These are phyloP conservation scores for Pyralis farinalis DNA, from an alignment of 2,888 invertebrate species.

Conservation along the genomic window DNA sequence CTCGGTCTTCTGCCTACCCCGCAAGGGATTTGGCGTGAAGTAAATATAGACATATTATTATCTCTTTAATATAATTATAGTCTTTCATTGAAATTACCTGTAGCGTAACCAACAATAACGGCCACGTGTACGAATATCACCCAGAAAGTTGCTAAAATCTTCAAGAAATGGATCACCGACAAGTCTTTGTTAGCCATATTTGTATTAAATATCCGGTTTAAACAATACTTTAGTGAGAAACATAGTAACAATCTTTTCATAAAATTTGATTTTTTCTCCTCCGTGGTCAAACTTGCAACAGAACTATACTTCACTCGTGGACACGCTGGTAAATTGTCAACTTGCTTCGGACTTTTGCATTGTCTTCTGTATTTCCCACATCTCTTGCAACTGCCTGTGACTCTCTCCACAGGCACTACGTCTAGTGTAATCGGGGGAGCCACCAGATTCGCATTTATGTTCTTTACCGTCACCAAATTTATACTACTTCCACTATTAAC, in stretches of 20 bases:
- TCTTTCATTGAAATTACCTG: constrained; percentile 53
- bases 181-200: constrained; percentile 74
- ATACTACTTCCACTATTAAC: constrained; percentile 41
- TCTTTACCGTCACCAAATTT: constrained; percentile 48
- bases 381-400: constrained; percentile 51
- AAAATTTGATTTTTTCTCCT: constrained; percentile 43
- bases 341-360: constrained; percentile 40
- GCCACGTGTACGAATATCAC: constrained; percentile 83
- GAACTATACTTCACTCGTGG: constrained; percentile 56
- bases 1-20: no score
- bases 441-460: constrained; percentile 37
- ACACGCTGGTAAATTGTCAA: constrained; percentile 41
- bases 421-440: constrained; percentile 63
- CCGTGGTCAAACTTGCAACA: constrained; percentile 48
- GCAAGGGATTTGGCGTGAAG: no score
- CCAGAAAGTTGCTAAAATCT: constrained; percentile 84
- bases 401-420: constrained; percentile 55
- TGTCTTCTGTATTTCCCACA: constrained; percentile 70
- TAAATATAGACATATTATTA: no score
- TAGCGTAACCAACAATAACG: constrained; percentile 83
- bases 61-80: not conserved
- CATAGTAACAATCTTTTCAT: constrained; percentile 54
- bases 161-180: constrained; percentile 81
- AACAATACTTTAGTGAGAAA: constrained; percentile 63
- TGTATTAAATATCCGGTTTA: constrained; percentile 64